A percentile compares a stretch with the other conserved stretches of the same genome.
Evolutionary conservation across 2,888 invertebrate species (phyloP).

Genomic region (Pachycephus smyrnensis): DNA sequence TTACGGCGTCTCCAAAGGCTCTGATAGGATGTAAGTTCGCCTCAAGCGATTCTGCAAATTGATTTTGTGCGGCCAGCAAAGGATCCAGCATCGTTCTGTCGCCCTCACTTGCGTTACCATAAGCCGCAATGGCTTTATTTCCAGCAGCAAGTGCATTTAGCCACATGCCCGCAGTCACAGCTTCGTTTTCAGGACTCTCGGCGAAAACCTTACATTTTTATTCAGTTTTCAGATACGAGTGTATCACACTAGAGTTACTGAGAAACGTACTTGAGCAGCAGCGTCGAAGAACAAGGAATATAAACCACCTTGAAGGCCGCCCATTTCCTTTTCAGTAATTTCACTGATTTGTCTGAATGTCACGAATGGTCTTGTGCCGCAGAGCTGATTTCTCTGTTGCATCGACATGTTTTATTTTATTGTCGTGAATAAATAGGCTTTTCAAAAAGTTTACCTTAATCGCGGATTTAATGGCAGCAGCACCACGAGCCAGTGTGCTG

Average conservation of each 20-base stretch:
- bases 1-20: constrained; percentile 62
- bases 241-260: background rate
- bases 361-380: constrained; percentile 29
- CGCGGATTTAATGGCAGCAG: constrained; percentile 40
- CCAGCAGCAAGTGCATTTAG: constrained; percentile 69
- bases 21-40: constrained; percentile 44
- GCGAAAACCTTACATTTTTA: constrained; percentile 35
- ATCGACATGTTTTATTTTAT: background rate
- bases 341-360: constrained; percentile 66
- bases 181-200: constrained; percentile 15
- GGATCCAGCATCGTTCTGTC: constrained; percentile 78
- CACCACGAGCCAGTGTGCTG: constrained; percentile 70
- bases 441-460: constrained; percentile 33
- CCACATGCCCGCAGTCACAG: constrained; percentile 66
- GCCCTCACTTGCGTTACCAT: constrained; percentile 76
- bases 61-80: constrained; percentile 48
- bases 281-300: constrained; percentile 80
- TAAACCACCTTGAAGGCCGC: constrained; percentile 80
- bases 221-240: background rate
- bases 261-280: constrained; percentile 67
- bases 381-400: constrained; percentile 32
- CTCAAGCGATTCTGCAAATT: constrained; percentile 44
- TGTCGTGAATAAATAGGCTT: background rate
- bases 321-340: constrained; percentile 76
- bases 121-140: constrained; percentile 72